These are phyloP conservation scores for Chaetops frenatus DNA, from an alignment of 2,113 vertebrate species.

Conservation along the genomic window DNA sequence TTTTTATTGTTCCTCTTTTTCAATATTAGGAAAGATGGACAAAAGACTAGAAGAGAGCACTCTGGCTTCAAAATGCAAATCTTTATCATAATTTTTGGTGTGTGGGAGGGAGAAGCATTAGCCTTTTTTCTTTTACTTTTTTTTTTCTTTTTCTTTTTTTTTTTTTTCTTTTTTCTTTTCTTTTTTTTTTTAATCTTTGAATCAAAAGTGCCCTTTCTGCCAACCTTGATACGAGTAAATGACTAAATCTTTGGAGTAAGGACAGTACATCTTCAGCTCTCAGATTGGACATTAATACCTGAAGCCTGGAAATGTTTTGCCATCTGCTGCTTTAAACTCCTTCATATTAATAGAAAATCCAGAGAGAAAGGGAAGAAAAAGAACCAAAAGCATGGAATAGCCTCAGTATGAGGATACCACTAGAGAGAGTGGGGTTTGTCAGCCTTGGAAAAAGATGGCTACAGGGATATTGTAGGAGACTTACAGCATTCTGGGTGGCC, in stretches of 20 bases:
- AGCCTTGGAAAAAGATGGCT: background rate
- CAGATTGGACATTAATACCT: background rate
- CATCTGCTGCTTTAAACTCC: background rate
- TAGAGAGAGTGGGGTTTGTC: background rate
- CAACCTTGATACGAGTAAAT: background rate
- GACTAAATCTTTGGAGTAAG: background rate
- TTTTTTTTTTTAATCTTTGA: background rate
- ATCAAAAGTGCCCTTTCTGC: background rate
- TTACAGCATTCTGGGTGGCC: background rate
- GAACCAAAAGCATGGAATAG: background rate
- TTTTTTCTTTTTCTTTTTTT: accelerated
- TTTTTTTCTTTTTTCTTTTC: accelerated
- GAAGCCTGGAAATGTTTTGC: background rate
- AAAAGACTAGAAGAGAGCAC: background rate
- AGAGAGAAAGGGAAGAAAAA: background rate
- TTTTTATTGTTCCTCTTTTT: background rate
- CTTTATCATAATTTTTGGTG: background rate
- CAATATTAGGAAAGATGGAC: background rate
- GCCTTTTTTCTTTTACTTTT: accelerated
- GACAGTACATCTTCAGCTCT: background rate
- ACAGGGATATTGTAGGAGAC: background rate
- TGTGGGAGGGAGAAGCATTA: background rate
- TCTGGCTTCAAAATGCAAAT: background rate
- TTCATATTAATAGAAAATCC: background rate
- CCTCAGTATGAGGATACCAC: background rate